Evolutionary conservation across 2,797 vertebrate genomes (phyloP), one percentile per base, ranked within the genome.

Genomic region (Xiphorhynchus erythropygius): DNA sequence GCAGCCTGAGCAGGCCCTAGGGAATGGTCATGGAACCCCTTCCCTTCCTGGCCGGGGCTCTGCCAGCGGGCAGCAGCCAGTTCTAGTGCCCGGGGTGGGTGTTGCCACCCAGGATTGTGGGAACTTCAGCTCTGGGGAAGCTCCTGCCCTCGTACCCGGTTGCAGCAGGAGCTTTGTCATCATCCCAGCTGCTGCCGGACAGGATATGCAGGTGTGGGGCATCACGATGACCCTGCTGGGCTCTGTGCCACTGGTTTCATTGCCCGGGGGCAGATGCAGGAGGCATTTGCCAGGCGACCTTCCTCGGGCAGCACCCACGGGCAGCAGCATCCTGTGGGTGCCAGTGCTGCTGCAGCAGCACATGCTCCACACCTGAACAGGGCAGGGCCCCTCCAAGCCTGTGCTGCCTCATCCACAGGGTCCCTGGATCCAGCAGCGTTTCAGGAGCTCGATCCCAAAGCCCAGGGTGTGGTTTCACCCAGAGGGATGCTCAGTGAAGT

Each of bases 331-430:
- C 11, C 22, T 0, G 2, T 2, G 64, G 30, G 46, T 24, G 55
- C 80, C 2, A 10, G 46, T 6, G 47, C 63, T 32, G 63, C 7
- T 1, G 18, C 28, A 10, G 77, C 8, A 4, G 25, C 42, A 1
- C 2, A 1, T 10, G 22, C 46, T 42, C 23, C 15, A 7, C 65
- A 7, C 42, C 87, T 8, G 0, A 7, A 1, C 3, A 0, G 39
- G 44, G 35, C 41, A 30, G 16, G 68, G 55, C 52, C 33, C 60
- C 62, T 23, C 14, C 24, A 1, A 0, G 13, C 21, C 19, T 2
- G 23, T 1, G 1, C 52, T 11, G 37, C 73, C 56, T 33, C 1
- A 0, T 4, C 60, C 42, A 0, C 0, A 1, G 13, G 15, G 11
- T 23, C 32, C n/a, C 16, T 13, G 65, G 18, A 3, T 6, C 32